Base-by-base conservation (phyloP, 2,113 vertebrate genomes). In the Perca schrenkii region DNA sequence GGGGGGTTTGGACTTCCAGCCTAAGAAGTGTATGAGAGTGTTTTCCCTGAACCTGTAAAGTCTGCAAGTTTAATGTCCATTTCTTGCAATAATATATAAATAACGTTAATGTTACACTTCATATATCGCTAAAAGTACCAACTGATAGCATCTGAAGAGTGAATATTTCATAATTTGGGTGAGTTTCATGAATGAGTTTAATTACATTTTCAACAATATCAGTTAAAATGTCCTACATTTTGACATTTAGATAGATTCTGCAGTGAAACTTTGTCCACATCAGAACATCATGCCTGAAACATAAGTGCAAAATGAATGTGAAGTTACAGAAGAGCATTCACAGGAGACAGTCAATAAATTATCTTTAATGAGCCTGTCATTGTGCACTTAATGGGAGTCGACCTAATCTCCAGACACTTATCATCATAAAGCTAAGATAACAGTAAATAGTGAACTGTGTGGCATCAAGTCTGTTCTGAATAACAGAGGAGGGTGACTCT, bases 381-480 rank as follows among this genome's bases (percentile, higher is more conserved):
- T 17, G 47, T 46, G 43, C 47, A 34, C 54, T 54, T 19, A 54
- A 58, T 14, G 25, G 62, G 57, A 83, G 61, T 49, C 43, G 46
- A 75, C 54, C 31, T 64, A 16, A 81, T 52, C 62, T 66, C 46
- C 83, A 71, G 1, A 46, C 61, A 25, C 31, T 21, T 43, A 43
- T 11, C 40, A 53, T 40, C 46, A 63, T 21, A 25, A 74, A 63
- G 68, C 52, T 22, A n/a, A 68, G 72, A 82, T 46, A 79, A 81
- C 43, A 74, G 56, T 73, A 28, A 72, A 34, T 1, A 73, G 43
- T 31, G 61, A 73, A 17, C 12, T 61, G 52, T 34, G 52, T 16
- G n/a, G 58, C 65, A 77, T 73, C 54, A 62, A 14, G 40, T 80
- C 84, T 73, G 71, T 12, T 73, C 17, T 67, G 70, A 83, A 54